Base-by-base conservation (phyloP, 1,140 invertebrate species). In the Meloidogyne hapla region DNA sequence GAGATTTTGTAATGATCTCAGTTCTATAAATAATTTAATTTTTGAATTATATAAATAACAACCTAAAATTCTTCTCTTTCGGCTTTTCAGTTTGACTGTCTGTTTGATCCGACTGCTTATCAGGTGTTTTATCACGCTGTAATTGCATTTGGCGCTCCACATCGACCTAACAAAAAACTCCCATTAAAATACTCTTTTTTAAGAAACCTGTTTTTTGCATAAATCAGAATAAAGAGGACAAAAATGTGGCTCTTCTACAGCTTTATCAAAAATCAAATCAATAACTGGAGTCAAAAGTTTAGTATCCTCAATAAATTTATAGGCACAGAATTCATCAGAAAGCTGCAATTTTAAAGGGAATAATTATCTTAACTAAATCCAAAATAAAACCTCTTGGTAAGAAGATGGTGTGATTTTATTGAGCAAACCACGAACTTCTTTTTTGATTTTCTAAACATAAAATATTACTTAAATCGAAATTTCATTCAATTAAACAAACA, bases 231-330 rank as follows among this genome's bases (percentile, higher is more conserved):
- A 85, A 0, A 85, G 78, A 13, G 85, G 67, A 67, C 84, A 85
- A 77, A 85, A 85, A 48, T 84, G 81, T 18, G 84, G 84, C 70
- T 85, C 84, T 65, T 85, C 84, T 12, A 85, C 85, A 15, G 84
- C 84, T 64, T 85, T 85, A 33, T 87, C 85, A 64, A 85, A 85
- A 40, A 85, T 83, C 45, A 85, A 72, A 69, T 81, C 77, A 56
- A 84, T 85, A 26, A 82, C 75, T 63, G 79, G 77, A 13, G 48
- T 48, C 62, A 62, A 70, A 12, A 81, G 38, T 69, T 72, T 66
- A 12, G 61, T 26, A 45, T 84, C 73, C 9, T 64, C 64, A 28
- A 81, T 45, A 15, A 84, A 76, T 56, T 85, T 81, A 42, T 64
- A 66, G 6, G 79, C 62, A 64, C 73, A 66, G 63, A 87, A 85